A percentile compares a stretch with the other conserved stretches of the same genome.
Conservation (phyloP, 2,113 vertebrate species). For the Chinchilla lanigera region DNA sequence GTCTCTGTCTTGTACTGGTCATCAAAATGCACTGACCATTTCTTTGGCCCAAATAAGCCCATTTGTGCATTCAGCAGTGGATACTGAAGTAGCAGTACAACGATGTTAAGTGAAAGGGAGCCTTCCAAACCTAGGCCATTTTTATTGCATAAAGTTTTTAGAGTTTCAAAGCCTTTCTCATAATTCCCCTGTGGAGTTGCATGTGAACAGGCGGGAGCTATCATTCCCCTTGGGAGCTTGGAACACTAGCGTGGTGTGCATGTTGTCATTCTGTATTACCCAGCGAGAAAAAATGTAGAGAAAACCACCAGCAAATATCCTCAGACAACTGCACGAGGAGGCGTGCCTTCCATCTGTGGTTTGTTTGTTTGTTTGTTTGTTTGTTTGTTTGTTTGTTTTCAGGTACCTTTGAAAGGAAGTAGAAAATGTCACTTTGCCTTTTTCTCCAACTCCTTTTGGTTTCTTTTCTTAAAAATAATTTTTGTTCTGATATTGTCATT, state of each 20-base stretch:
- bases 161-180: neutral
- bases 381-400: slow-evolving; percentile 30
- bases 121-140: neutral
- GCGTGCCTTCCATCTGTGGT: slow-evolving; percentile 50
- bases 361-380: neutral
- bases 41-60: neutral
- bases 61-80: neutral
- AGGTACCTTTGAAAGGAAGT: slow-evolving; percentile 75
- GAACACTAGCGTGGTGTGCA: slow-evolving; percentile 67
- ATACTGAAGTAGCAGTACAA: neutral
- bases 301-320: slow-evolving; percentile 68
- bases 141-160: neutral
- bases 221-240: slow-evolving; percentile 52
- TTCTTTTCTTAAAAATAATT: neutral
- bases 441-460: neutral
- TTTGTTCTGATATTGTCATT: slow-evolving; percentile 6
- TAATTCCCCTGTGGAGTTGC: slow-evolving; percentile 30
- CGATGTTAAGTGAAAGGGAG: neutral
- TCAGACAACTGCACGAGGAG: slow-evolving; percentile 56
- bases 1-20: neutral
- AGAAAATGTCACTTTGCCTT: slow-evolving; percentile 39
- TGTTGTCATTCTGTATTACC: slow-evolving; percentile 79
- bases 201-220: slow-evolving; percentile 42
- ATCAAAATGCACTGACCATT: neutral
- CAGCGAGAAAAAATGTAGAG: slow-evolving; percentile 75